Evolutionary conservation across 2,113 vertebrate species (phyloP), one percentile per base, ranked within the genome.

Genomic region (Calidris pygmaea): DNA sequence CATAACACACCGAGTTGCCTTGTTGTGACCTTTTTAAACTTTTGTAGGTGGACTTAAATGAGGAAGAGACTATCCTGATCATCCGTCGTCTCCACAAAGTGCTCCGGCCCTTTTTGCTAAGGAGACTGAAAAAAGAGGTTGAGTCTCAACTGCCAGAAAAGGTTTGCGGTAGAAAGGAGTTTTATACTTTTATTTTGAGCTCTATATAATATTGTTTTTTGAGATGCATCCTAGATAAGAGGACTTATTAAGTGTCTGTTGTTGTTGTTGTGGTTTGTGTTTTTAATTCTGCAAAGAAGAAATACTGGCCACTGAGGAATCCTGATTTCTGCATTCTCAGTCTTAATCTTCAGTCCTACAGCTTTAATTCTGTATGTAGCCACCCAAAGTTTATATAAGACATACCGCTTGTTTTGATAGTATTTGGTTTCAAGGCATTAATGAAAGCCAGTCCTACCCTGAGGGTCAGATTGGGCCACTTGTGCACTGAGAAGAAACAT

Each of bases 71-170:
- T 48, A 99, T 99, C 93, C 93, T 99, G 96, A 99, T 99, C 78
- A 99, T 99, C 70, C 98, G 99, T 6, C 99, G 99, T 97, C 95
- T 99, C 60, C 99, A 99, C 88, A 99, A 99, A 91, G 99, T 99
- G 58, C 97, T 99, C 74, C 98, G 99, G 18, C 99, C 99, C 2
- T 99, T 99, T 96, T 95, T 99, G 94, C 97, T 99, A n/a, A 98
- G 99, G 68, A 97, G 99, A 91, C 97, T 99, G 93, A 99, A 99
- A 97, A 99, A 99, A 75, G 99, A 99, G 94, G 99, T 99, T 85
- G 99, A 99, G 97, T 99, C 99, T 81, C 99, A 99, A 97, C 97
- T 99, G 93, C 99, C 99, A 71, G 99, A 99, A 96, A 99, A 99
- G 97, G 99, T 99, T 84, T 60, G 97, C 93, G 67, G 15, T 48